Conservation (phyloP, 30 jellyfish, hydroid and myxozoan genomes). For the Chironex yamaguchii region DNA sequence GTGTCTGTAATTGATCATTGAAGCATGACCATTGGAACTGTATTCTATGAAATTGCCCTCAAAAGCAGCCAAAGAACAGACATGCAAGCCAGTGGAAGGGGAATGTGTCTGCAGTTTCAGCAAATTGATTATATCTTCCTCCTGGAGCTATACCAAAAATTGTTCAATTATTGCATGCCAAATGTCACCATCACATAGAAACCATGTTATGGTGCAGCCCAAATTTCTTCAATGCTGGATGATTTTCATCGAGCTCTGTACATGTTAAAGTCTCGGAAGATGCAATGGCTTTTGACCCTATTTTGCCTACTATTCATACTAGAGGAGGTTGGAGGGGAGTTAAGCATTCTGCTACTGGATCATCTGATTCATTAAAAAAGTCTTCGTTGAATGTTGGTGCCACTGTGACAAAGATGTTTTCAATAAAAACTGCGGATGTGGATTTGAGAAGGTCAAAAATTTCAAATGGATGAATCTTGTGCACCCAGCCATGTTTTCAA, state of each 20-base stretch:
- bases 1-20: background rate
- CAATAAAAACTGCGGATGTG: background rate
- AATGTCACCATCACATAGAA: constrained; percentile 27
- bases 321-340: constrained; percentile 39
- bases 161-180: constrained; percentile 32
- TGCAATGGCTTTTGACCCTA: background rate
- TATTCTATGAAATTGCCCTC: background rate
- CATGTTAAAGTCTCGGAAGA: background rate
- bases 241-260: background rate
- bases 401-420: background rate
- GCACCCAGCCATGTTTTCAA: background rate
- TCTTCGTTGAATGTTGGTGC: background rate
- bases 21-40: constrained; percentile 18
- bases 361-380: background rate
- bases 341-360: background rate
- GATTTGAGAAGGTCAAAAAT: background rate
- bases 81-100: constrained; percentile 31
- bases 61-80: constrained; percentile 21
- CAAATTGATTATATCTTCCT: constrained; percentile 22
- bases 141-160: constrained; percentile 8
- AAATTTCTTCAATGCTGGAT: background rate
- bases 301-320: background rate
- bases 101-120: constrained; percentile 14
- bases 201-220: background rate
- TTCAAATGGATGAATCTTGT: constrained; percentile 19